Conservation (phyloP, 2,888 invertebrate species). For the Steinernema scapterisci region DNA sequence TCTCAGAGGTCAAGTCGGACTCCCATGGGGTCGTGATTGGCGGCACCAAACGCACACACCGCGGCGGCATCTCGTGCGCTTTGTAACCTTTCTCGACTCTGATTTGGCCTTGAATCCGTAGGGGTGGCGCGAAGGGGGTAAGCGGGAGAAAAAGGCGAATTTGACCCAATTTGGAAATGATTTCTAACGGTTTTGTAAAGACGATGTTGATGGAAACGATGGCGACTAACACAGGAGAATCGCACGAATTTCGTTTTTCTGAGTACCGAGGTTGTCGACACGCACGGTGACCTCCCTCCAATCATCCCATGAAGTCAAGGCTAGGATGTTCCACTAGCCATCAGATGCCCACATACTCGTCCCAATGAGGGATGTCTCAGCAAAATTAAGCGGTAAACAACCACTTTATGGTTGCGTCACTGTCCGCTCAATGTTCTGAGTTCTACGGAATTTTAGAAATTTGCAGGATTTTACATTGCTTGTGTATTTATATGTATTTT, state of each 20-base stretch:
- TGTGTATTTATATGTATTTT: too few species aligned
- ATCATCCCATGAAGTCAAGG: background rate
- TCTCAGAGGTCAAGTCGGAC: background rate
- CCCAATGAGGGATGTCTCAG: too few species aligned
- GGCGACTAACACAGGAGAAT: background rate
- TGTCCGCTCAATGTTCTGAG: too few species aligned
- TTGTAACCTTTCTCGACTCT: constrained; percentile 30
- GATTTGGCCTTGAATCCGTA: constrained; percentile 23
- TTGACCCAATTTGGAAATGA: constrained; percentile 25
- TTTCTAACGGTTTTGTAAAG: constrained; percentile 27
- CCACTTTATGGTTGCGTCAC: too few species aligned
- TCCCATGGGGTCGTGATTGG: background rate
- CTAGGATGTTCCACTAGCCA: background rate
- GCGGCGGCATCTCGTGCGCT: constrained; percentile 14
- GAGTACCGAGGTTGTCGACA: constrained; percentile 30
- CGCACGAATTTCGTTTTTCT: background rate
- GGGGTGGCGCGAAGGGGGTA: constrained; percentile 19
- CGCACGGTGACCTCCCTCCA: constrained; percentile 2
- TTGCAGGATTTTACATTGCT: too few species aligned
- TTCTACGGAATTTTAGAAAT: too few species aligned
- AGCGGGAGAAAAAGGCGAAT: constrained; percentile 27
- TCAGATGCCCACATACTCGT: too few species aligned
- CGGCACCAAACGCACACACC: background rate
- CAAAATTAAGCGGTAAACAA: too few species aligned
- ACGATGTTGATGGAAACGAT: background rate